Evolutionary conservation across 1,140 invertebrate species (phyloP), one percentile per base, ranked within the genome.

Genomic region (Caenorhabditis remanei): DNA sequence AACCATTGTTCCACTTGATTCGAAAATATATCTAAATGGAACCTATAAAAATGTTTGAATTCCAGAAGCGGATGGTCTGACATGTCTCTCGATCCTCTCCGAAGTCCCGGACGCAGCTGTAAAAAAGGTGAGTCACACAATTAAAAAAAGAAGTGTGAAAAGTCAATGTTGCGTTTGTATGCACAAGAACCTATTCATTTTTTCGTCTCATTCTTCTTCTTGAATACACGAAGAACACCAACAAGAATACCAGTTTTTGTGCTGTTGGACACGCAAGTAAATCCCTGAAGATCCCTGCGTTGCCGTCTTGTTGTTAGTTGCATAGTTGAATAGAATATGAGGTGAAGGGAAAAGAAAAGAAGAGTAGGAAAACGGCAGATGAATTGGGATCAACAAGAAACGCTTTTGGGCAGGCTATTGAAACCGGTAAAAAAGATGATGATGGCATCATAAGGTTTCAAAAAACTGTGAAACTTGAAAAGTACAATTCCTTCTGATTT

Each of bases 41-140:
- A 1, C 32, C 32, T 71, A 13, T 41, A 19, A n/a, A 32, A 11
- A 43, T n/a, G 6, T 63, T n/a, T 53, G 24, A n/a, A 16, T 83
- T 87, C 67, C 61, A 88, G 84, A 84, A 90, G 91, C 84, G 93
- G 93, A 7, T 94, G 83, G 88, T 53, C 86, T 40, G 93, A 93
- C 53, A 88, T 87, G 40, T 92, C 90, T 65, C 87, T 83, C 19
- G 91, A 92, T 82, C 86, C 85, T 32, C 79, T 92, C 8, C 88
- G 91, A 85, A 82, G 79, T 50, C 91, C 91, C n/a, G 91, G 91
- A 82, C 84, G 91, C 53, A 89, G 67, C 61, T 92, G 91, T 67
- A 84, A 85, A 83, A 91, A 89, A 89, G 88, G 91, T 91, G 87
- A 85, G 85, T 84, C 79, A 58, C 6, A 19, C 11, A 71, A 16